Percentiles rank a stretch among this genome's conserved stretches.
These are phyloP conservation scores for Solenopsis fugax DNA, from an alignment of 1,140 invertebrate genomes.

Conservation along the genomic window DNA sequence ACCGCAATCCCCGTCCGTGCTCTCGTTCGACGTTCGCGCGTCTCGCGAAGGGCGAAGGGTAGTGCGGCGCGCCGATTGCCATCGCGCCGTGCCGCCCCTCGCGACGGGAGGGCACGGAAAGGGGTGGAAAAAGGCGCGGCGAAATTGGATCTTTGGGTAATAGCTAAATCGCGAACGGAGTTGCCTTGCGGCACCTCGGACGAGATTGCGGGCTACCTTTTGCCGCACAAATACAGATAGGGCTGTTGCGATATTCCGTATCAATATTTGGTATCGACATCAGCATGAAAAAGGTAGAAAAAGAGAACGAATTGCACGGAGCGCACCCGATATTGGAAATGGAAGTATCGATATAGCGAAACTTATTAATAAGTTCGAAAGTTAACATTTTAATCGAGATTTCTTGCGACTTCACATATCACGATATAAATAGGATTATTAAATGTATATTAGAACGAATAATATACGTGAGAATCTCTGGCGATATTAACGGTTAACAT, in stretches of 20 bases:
- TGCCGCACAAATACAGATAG: slow-evolving; percentile 4
- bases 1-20: not conserved
- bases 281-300: slow-evolving; percentile 19
- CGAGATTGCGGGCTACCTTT: slow-evolving; percentile 40
- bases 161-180: slow-evolving; percentile 61
- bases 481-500: not conserved
- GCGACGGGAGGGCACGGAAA: not conserved
- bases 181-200: slow-evolving; percentile 52
- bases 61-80: slow-evolving; percentile 5
- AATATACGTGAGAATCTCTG: not conserved
- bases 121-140: not conserved
- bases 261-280: slow-evolving; percentile 50
- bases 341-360: slow-evolving; percentile 17
- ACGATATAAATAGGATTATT: not conserved
- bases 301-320: not conserved
- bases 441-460: not conserved
- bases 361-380: slow-evolving; percentile 12
- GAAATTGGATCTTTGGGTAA: slow-evolving; percentile 68
- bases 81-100: not conserved
- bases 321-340: slow-evolving; percentile 20
- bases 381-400: slow-evolving; percentile 4
- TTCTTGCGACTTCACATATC: not conserved
- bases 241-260: slow-evolving; percentile 40
- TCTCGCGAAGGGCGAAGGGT: slow-evolving; percentile 13
- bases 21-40: not conserved